phyloP scores from a whole-genome alignment of 2,888 invertebrate species.

The Cephus rjabovi region DNA sequence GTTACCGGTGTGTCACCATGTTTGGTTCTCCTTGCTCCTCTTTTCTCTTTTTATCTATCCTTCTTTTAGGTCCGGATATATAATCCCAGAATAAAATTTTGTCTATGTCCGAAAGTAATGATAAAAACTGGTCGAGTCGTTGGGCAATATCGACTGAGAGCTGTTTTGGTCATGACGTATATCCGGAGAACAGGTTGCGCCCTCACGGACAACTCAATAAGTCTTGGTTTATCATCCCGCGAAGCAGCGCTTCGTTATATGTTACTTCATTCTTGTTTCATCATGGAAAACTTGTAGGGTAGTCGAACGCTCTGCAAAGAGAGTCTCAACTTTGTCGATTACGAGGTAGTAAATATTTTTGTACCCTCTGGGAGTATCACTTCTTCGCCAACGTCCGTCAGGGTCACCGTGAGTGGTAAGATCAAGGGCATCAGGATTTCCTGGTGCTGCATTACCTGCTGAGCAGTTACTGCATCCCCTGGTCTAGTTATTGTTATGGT shows the following conservation, averaged over 20 bases:
- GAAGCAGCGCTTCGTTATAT: not conserved
- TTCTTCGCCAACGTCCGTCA: constrained; percentile 61
- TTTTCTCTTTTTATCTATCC: not conserved
- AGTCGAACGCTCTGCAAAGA: constrained; percentile 5
- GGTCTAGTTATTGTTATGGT: constrained; percentile 61
- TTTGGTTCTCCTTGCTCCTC: not conserved
- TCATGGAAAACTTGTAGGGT: not conserved
- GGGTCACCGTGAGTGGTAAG: constrained; percentile 59
- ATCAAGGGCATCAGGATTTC: constrained; percentile 63
- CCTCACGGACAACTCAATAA: not conserved
- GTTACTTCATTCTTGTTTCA: not conserved
- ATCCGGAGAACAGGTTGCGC: not conserved
- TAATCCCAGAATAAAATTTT: not conserved
- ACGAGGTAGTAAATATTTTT: constrained; percentile 61
- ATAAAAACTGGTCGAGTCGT: not conserved
- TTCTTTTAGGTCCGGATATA: not conserved
- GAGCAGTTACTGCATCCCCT: constrained; percentile 44
- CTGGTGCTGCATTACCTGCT: constrained; percentile 59
- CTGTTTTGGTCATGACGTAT: not conserved
- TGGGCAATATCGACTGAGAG: not conserved
- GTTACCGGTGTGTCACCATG: not conserved
- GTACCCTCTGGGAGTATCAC: constrained; percentile 62
- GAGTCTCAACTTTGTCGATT: constrained; percentile 26
- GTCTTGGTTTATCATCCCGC: not conserved
- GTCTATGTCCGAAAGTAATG: not conserved